Evolutionary conservation across 2,113 vertebrate species (phyloP), one percentile per base, ranked within the genome.

Genomic region (Eolophus roseicapilla): DNA sequence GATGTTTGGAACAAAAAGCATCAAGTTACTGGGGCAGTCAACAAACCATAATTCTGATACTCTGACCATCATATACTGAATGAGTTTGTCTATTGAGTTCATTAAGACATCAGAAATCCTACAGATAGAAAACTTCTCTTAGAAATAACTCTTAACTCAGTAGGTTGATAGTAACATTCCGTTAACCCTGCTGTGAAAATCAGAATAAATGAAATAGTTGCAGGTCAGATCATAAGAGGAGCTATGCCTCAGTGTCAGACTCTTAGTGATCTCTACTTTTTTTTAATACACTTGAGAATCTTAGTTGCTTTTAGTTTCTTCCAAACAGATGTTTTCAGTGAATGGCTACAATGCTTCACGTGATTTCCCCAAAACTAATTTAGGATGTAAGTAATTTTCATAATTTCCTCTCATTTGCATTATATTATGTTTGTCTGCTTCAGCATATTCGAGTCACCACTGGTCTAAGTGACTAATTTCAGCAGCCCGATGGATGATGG

Each of bases 301-400:
- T 78, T 50, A 64, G 46, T 19, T 81, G 14, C 9, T 78, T 93
- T 93, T 55, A 35, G 16, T 82, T 93, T 74, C 55, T 78, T 59
- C 52, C n/a, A 39, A 94, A 41, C 50, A 93, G 80, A 83, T 93
- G 86, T 92, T 96, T 90, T 67, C 46, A 88, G 47, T 81, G 79
- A 93, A 86, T 77, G 79, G 59, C 59, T 90, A 59, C 49, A 59
- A 46, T 70, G 68, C 74, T 33, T 25, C 6, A 1, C 16, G 73
- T 73, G n/a, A 77, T 90, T 92, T 90, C 5, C 33, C 68, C 41
- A 25, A 90, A 93, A 83, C 31, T 73, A 94, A 83, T 65, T 83
- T 50, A 85, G 10, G 47, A 91, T 85, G 39, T 43, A 80, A 92
- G 49, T 67, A 81, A 93, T 93, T 95, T 90, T 93, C 68, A 74